Percentiles rank a stretch among this genome's conserved stretches.
Evolutionary conservation across 2,888 invertebrate species (phyloP).

Genomic region (Drosophila setosimentum): DNA sequence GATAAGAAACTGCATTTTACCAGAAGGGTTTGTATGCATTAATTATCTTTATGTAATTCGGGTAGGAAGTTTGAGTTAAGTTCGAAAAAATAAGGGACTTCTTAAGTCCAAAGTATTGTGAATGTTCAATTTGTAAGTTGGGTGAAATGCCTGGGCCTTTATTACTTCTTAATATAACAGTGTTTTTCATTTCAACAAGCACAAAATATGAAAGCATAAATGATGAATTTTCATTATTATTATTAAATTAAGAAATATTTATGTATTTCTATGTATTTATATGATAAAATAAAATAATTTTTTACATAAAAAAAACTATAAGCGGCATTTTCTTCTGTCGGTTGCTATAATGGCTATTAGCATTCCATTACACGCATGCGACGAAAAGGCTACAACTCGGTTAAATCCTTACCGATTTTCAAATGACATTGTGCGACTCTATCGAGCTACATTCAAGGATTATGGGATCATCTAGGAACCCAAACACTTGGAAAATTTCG

Average conservation of each 20-base stretch:
- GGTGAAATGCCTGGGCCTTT: neutral
- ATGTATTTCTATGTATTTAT: slow-evolving; percentile 16
- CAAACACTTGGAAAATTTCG: neutral
- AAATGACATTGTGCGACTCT: no score
- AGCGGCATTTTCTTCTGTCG: no score
- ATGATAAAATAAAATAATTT: slow-evolving; percentile 3
- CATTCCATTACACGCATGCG: no score
- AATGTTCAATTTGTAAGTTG: neutral
- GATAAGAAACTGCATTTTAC: slow-evolving; percentile 1
- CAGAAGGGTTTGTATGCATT: neutral
- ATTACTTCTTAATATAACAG: neutral
- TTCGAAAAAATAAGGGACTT: neutral
- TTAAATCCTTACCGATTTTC: no score
- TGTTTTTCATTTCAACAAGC: neutral
- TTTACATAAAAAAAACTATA: neutral
- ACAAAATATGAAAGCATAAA: neutral
- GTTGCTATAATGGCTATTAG: no score
- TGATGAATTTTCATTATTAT: neutral
- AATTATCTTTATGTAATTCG: neutral
- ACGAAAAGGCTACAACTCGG: no score
- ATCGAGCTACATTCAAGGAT: neutral
- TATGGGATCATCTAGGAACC: neutral
- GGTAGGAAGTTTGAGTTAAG: neutral
- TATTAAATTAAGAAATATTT: slow-evolving; percentile 14
- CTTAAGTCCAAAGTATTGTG: neutral